Evolutionary conservation across 1,140 invertebrate species (phyloP), one percentile per base, ranked within the genome.

Genomic region (Trachymyrmex cornetzi): DNA sequence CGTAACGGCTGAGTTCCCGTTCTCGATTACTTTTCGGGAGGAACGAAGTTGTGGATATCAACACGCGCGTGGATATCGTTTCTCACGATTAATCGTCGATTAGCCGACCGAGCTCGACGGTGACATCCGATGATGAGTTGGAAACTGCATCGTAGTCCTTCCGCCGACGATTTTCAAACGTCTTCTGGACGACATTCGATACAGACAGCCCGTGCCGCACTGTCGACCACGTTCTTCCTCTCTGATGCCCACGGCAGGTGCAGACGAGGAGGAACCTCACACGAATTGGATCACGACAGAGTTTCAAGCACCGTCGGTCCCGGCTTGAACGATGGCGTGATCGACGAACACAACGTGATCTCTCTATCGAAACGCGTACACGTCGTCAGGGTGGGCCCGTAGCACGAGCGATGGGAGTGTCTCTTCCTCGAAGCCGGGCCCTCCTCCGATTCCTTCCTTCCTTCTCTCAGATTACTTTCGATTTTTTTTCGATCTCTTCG

Each of bases 131-230:
- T 53, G 48, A 50, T 24, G 50, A 30, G 64, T 69, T 22, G 53
- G 77, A 38, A 59, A 34, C 77, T 61, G 77, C 85, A 53, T 30
- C 66, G 27, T 86, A 16, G 27, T 86, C 22, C 75, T 82, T 80
- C 77, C 53, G 24, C n/a, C 24, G 50, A 69, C 16, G 64, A 22
- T 86, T 80, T 34, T 80, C 75, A 59, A n/a, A 22, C 63, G 34
- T 63, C 64, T 81, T 86, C 27, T 61, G 34, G 50, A 80, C 84
- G 84, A 86, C 80, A 84, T 84, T 66, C 84, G 77, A 80, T 53
- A 85, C 34, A 66, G 61, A 44, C 30, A 30, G n/a, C 30, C 50
- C 27, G 64, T 50, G 48, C 53, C 19, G 27, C 44, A 4, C 44
- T 30, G 66, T 19, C 38, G 66, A 55, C 30, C 48, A 74, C 80